Evolutionary conservation across 2,888 invertebrate species (phyloP).

Genomic region (Leptinotarsa tumamoca): DNA sequence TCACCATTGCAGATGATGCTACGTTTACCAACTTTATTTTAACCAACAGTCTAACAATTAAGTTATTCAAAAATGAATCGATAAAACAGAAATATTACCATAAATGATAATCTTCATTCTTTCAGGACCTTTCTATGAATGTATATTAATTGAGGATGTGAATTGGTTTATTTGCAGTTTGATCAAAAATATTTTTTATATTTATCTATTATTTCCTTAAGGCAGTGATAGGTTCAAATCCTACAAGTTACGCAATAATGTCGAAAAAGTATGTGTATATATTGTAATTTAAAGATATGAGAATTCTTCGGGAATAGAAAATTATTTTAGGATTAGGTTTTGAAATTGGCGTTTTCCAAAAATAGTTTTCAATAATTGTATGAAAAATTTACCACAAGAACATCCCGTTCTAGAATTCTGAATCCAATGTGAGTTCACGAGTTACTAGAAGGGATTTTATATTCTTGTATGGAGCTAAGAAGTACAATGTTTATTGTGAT

Average conservation of each 20-base stretch:
- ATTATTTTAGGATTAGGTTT: background rate
- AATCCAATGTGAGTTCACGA: background rate
- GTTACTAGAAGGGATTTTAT: background rate
- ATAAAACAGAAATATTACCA: no score
- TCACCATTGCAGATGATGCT: no score
- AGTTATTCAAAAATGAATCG: no score
- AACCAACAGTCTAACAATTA: no score
- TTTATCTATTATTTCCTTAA: background rate
- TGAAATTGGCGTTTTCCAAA: conserved; percentile 3
- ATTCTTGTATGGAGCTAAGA: conserved; percentile 8
- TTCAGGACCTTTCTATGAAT: no score
- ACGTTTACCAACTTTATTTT: no score
- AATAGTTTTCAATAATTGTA: background rate
- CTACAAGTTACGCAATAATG: conserved; percentile 5
- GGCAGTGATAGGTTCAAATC: background rate
- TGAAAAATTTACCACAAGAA: background rate
- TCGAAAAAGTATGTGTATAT: conserved; percentile 6
- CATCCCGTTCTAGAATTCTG: background rate
- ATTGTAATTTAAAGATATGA: conserved; percentile 1
- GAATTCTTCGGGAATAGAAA: background rate
- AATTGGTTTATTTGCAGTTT: no score
- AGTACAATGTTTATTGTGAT: conserved; percentile 17
- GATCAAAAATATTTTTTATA: background rate
- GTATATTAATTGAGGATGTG: no score
- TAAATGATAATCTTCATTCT: no score